These are phyloP conservation scores for Phyllotreta cruciferae DNA, from an alignment of 2,888 invertebrate genomes.

Conservation along the genomic window DNA sequence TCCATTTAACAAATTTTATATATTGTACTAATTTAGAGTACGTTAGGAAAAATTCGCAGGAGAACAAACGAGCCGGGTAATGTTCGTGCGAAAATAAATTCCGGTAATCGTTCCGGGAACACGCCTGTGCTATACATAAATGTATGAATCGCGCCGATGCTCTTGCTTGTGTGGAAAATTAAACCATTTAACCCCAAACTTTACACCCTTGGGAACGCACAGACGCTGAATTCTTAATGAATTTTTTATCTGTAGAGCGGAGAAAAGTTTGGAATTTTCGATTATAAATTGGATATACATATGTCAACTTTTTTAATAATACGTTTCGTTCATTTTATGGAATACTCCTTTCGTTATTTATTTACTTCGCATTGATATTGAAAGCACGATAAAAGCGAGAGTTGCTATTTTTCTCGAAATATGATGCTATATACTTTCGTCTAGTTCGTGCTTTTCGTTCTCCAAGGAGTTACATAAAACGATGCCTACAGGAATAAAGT, in stretches of 20 bases:
- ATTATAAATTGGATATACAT: no score
- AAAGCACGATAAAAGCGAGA: no score
- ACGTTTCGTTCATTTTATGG: no score
- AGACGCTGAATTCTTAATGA: constrained; percentile 9
- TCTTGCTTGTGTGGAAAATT: constrained; percentile 17
- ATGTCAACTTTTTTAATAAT: no score
- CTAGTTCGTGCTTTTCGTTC: no score
- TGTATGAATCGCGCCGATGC: constrained; percentile 17
- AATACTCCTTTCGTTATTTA: no score
- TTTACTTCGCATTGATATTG: no score
- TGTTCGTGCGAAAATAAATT: constrained; percentile 20
- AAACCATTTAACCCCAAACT: constrained; percentile 22
- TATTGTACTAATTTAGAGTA: neutral
- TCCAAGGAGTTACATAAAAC: no score
- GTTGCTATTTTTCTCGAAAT: no score
- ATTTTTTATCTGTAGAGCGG: neutral
- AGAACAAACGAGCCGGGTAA: constrained; percentile 16
- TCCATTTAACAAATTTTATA: neutral
- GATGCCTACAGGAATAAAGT: no score
- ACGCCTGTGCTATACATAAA: neutral
- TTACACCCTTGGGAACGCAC: neutral
- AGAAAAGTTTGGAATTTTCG: neutral
- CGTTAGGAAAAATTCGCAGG: neutral
- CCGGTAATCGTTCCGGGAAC: constrained; percentile 10
- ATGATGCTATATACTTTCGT: no score